These are phyloP conservation scores for Habrosyne pyritoides DNA, from an alignment of 2,888 invertebrate species.

Conservation along the genomic window DNA sequence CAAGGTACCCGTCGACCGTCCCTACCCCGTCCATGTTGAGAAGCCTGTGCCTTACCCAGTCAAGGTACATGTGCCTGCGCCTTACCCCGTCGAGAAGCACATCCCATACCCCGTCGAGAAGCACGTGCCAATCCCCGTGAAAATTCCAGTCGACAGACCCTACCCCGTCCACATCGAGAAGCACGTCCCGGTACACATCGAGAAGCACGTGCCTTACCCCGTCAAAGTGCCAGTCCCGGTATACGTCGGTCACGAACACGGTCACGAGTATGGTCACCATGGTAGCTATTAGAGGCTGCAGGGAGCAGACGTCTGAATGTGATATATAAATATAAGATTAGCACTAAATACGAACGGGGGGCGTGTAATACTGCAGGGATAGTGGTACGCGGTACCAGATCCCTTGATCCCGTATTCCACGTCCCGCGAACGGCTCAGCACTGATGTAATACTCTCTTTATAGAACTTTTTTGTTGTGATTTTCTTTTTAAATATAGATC, in stretches of 20 bases:
- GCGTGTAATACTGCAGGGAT: slow-evolving; percentile 54
- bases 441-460: slow-evolving; percentile 70
- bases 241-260: slow-evolving; percentile 73
- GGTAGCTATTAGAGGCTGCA: slow-evolving; percentile 82
- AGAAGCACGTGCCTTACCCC: slow-evolving; percentile 85
- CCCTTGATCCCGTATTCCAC: slow-evolving; percentile 49
- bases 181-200: slow-evolving; percentile 85
- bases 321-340: slow-evolving; percentile 81
- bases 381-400: slow-evolving; percentile 47
- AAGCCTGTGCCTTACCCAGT: slow-evolving; percentile 82
- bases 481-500: slow-evolving; percentile 61
- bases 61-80: slow-evolving; percentile 87
- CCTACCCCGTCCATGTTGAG: slow-evolving; percentile 75
- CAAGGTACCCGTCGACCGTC: slow-evolving; percentile 85
- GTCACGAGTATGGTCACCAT: slow-evolving; percentile 80
- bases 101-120: slow-evolving; percentile 87
- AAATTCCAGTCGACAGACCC: slow-evolving; percentile 85
- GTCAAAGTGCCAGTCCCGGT: slow-evolving; percentile 85
- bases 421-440: slow-evolving; percentile 60
- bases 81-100: slow-evolving; percentile 85
- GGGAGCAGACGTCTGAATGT: slow-evolving; percentile 80
- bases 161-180: slow-evolving; percentile 87
- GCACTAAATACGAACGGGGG: slow-evolving; percentile 67
- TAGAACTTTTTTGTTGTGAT: slow-evolving; percentile 63
- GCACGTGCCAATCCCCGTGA: slow-evolving; percentile 86